These are phyloP conservation scores for Crotalus horridus DNA, from an alignment of 2,113 vertebrate genomes.

Conservation along the genomic window DNA sequence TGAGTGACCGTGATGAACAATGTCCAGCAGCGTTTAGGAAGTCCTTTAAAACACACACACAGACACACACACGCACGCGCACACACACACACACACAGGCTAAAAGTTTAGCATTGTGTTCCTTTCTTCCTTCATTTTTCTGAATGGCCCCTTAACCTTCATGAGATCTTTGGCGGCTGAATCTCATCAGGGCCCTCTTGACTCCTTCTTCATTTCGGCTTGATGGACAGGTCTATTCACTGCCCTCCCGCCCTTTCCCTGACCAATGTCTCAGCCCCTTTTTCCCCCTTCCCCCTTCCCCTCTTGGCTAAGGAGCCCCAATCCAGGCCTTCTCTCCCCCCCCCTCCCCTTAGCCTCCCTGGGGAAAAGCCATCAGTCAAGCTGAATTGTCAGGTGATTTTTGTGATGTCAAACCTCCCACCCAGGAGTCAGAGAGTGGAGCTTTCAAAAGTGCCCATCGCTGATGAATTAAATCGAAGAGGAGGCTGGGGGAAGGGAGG, in stretches of 20 bases:
- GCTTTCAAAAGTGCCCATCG: conserved; percentile 60
- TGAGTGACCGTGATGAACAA: accelerated
- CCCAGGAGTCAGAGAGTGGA: conserved; percentile 64
- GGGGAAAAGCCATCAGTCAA: conserved; percentile 62
- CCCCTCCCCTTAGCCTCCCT: not conserved
- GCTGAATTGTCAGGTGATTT: conserved; percentile 63
- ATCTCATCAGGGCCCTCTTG: too few species aligned
- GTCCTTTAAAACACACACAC: not conserved
- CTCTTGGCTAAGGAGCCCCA: not conserved
- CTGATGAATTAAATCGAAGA: conserved; percentile 58
- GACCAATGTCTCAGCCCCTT: not conserved
- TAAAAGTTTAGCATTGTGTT: not conserved
- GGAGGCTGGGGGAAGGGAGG: not conserved
- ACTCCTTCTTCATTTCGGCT: not conserved
- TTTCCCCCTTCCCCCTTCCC: too few species aligned
- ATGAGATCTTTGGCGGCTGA: not conserved
- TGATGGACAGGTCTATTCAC: not conserved
- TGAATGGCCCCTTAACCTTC: not conserved
- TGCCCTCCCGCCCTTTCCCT: not conserved
- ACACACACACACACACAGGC: not conserved
- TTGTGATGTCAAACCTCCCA: conserved; percentile 65
- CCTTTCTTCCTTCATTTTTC: not conserved
- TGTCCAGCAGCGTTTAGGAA: not conserved
- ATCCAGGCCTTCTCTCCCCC: not conserved
- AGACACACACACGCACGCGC: too few species aligned